Percentiles rank a stretch among this genome's conserved stretches.
Evolutionary conservation across 2,888 invertebrate species (phyloP).

Genomic region (Nesidiocoris tenuis): DNA sequence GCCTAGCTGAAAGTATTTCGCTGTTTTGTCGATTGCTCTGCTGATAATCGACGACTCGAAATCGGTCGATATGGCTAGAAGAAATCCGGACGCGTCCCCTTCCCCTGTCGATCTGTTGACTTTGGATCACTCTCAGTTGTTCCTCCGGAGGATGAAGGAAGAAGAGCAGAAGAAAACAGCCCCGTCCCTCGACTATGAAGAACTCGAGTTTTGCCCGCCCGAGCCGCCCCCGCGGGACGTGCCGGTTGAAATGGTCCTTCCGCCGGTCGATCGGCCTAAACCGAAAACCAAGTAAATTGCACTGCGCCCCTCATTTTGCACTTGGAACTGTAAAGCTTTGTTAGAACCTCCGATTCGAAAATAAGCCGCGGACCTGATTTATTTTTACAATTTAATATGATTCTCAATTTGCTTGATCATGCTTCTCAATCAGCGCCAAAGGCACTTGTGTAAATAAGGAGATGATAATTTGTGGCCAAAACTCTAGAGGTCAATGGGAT

Average conservation of each 20-base stretch:
- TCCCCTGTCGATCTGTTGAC: conserved; percentile 53
- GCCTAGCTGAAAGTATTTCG: background rate
- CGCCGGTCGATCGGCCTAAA: conserved; percentile 8
- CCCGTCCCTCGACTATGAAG: conserved; percentile 48
- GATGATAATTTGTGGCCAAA: too few relatives aligned
- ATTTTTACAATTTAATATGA: too few relatives aligned
- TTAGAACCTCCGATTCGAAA: too few relatives aligned
- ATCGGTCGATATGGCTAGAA: conserved; percentile 15
- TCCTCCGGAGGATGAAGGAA: conserved; percentile 52
- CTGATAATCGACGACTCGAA: background rate
- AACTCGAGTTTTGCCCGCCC: conserved; percentile 46
- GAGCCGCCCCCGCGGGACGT: conserved; percentile 40
- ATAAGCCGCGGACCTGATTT: too few relatives aligned
- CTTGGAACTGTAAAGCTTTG: too few relatives aligned
- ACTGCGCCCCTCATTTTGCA: too few relatives aligned
- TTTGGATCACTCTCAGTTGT: conserved; percentile 54
- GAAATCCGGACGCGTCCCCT: conserved; percentile 46
- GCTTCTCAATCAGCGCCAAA: too few relatives aligned
- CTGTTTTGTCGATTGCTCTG: background rate
- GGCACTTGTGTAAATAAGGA: too few relatives aligned
- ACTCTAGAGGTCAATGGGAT: too few relatives aligned
- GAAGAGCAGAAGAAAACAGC: conserved; percentile 12
- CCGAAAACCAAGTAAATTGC: conserved; percentile 12
- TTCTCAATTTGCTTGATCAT: too few relatives aligned
- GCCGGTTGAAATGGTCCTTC: conserved; percentile 11